phyloP scores from a whole-genome alignment of 1,140 invertebrate species.

The Venustaconcha ellipsiformis region DNA sequence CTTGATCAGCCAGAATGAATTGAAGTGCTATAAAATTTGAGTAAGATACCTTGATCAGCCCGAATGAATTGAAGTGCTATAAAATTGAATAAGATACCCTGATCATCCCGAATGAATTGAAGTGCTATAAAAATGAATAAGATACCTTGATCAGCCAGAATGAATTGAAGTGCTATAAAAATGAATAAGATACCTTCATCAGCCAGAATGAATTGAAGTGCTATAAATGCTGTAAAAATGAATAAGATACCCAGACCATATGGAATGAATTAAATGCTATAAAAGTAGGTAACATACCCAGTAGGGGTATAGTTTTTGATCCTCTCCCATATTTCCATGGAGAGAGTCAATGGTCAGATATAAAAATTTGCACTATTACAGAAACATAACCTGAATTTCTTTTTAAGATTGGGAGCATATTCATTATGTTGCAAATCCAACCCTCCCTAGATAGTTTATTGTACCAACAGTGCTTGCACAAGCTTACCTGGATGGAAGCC shows the following conservation, averaged over 20 bases:
- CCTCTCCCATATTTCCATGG: too few relatives aligned
- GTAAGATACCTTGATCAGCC: conserved; percentile 8
- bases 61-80: not conserved
- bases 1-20: not conserved
- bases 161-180: not conserved
- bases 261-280: too few relatives aligned
- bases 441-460: too few relatives aligned
- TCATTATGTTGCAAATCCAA: too few relatives aligned
- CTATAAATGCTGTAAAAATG: not conserved
- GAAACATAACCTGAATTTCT: too few relatives aligned
- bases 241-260: conserved; percentile 8
- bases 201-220: not conserved
- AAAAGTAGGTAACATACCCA: conserved; percentile 8
- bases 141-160: not conserved
- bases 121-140: conserved; percentile 1
- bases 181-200: conserved; percentile 2
- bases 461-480: too few relatives aligned
- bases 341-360: too few relatives aligned
- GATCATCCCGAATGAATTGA: not conserved
- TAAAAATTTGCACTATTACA: too few relatives aligned
- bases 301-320: too few relatives aligned
- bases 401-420: too few relatives aligned
- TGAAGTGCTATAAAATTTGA: not conserved
- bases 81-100: conserved; percentile 7
- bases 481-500: too few relatives aligned